Evolutionary conservation across 2,113 vertebrate species (phyloP).

Genomic region (Xenopus borealis): DNA sequence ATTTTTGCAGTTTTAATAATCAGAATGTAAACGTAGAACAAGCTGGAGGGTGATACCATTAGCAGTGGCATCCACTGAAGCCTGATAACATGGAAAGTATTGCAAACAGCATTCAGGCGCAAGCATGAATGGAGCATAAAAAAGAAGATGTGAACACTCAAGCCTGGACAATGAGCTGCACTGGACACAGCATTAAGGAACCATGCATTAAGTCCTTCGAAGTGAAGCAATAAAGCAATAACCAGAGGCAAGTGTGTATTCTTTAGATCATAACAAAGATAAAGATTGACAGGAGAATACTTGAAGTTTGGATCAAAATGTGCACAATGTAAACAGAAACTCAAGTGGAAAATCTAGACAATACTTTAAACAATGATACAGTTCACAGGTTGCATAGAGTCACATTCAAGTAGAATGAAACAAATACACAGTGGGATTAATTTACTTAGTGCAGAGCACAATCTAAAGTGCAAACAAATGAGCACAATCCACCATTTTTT

Average conservation of each 20-base stretch:
- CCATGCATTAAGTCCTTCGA: constrained; percentile 24
- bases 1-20: too few relatives aligned
- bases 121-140: neutral
- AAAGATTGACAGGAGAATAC: constrained; percentile 17
- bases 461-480: too few relatives aligned
- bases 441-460: too few relatives aligned
- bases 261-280: constrained; percentile 50
- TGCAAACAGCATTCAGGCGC: constrained; percentile 47
- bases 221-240: constrained; percentile 47
- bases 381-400: too few relatives aligned
- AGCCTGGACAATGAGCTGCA: constrained; percentile 45
- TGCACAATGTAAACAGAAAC: neutral
- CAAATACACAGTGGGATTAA: too few relatives aligned
- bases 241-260: neutral
- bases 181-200: constrained; percentile 35
- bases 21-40: constrained; percentile 2
- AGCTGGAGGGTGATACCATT: constrained; percentile 47
- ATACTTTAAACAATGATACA: too few relatives aligned
- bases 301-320: constrained; percentile 50
- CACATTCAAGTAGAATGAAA: too few relatives aligned
- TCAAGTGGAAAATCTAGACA: too few relatives aligned
- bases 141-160: constrained; percentile 56
- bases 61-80: constrained; percentile 44
- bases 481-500: too few relatives aligned
- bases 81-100: too few relatives aligned